Base-by-base conservation (phyloP, 2,797 vertebrate genomes). In the Malacoctenus gilli region DNA sequence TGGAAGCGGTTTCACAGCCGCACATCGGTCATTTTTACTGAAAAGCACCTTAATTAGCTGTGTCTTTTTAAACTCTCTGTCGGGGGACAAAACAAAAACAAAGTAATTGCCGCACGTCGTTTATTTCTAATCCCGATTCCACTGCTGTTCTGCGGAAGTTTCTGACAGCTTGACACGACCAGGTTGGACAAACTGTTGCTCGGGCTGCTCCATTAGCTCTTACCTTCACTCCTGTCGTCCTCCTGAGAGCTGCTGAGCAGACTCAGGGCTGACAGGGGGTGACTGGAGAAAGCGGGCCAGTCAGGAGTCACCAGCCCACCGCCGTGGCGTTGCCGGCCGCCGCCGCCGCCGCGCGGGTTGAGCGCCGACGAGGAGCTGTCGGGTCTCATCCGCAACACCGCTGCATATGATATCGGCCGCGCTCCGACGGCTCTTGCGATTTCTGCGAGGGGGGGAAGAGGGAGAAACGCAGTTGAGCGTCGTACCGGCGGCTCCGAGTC, bases 341-440 rank as follows among this genome's bases (percentile, higher is more conserved):
- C 91, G 77, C 71, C 80, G 72, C 92, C 91, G 77, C 71, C 80
- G 72, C 92, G 93, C 30, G 93, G 87, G 78, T 76, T 89, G 74
- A 92, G 89, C 70, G 86, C 72, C 7, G 93, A 68, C 41, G 92
- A 87, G 4, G 93, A 93, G 72, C 94, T 92, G 71, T 91, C 94
- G 2, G 91, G 77, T 88, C 93, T 98, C 85, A 95, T 94, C 81
- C 94, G 91, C 72, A 96, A 64, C 47, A 98, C 91, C 12, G 95
- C 92, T 65, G 94, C 92, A 36, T 96, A 95, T 11, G 95, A 91
- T 28, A 94, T 87, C 0, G 94, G 92, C 42, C 94, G 84, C 9
- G 91, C 90, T 16, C 93, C 92, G 64, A 93, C 90, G 13, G 91
- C 92, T 91, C 86, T 84, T 41, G 92, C 85, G 68, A 92, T 89